These are phyloP conservation scores for Actinernus sp. DNA, from an alignment of 92 coral and sea anemone genomes.

Conservation along the genomic window DNA sequence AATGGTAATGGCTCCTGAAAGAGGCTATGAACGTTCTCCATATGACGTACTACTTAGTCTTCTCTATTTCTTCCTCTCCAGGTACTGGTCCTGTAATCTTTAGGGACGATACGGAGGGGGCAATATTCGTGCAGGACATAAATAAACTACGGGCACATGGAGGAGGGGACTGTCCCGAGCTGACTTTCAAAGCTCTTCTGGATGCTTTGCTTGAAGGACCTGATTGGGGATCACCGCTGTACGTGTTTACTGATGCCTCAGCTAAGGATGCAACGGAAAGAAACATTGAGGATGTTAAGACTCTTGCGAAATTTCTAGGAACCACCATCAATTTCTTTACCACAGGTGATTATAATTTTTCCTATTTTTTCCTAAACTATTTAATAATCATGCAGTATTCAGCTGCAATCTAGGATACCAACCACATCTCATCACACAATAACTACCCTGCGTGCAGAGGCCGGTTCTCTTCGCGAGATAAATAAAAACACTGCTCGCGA, in stretches of 20 bases:
- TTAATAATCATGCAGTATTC: too few relatives aligned
- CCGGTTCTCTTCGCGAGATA: too few relatives aligned
- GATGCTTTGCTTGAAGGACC: conserved; percentile 76
- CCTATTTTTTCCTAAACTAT: not conserved
- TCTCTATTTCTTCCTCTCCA: not conserved
- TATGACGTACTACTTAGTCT: too few relatives aligned
- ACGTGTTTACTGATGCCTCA: conserved; percentile 92
- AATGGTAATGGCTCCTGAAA: too few relatives aligned
- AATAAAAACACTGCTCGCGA: too few relatives aligned
- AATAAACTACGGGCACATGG: conserved; percentile 62
- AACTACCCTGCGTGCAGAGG: too few relatives aligned
- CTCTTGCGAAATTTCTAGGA: conserved; percentile 51
- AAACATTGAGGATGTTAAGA: conserved; percentile 49
- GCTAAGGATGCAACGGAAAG: conserved; percentile 80
- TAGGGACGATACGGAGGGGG: conserved; percentile 44
- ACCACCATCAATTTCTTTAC: conserved; percentile 81
- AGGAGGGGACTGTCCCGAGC: conserved; percentile 90
- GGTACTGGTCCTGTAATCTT: conserved; percentile 40
- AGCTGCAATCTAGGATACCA: too few relatives aligned
- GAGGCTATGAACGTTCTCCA: too few relatives aligned
- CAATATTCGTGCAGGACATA: conserved; percentile 63
- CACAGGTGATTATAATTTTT: conserved; percentile 50
- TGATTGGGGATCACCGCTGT: conserved; percentile 85
- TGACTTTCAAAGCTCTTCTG: conserved; percentile 71
- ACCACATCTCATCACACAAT: too few relatives aligned